Evolutionary conservation across 1,140 invertebrate genomes (phyloP).

Genomic region (Bombus breviceps): DNA sequence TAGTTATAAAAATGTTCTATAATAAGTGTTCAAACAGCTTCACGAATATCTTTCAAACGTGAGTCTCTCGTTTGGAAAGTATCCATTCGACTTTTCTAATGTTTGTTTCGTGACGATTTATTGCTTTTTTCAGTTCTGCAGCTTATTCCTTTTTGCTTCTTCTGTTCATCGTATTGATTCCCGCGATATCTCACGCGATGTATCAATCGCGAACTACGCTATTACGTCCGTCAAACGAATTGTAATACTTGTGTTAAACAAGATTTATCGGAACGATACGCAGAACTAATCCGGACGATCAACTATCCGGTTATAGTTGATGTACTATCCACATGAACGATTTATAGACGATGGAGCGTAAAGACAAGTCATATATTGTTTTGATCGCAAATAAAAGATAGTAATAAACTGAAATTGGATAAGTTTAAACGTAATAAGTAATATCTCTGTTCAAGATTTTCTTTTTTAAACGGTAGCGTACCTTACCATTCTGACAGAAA

Average conservation of each 20-base stretch:
- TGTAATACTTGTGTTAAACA: slow-evolving; percentile 34
- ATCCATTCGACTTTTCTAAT: not conserved
- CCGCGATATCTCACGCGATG: slow-evolving; percentile 23
- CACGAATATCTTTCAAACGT: not conserved
- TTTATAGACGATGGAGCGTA: not conserved
- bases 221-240: slow-evolving; percentile 24
- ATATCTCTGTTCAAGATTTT: no score
- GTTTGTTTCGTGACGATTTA: not conserved
- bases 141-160: no score
- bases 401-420: not conserved
- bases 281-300: not conserved
- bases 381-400: not conserved
- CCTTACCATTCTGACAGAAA: not conserved
- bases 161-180: slow-evolving; percentile 16
- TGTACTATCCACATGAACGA: not conserved
- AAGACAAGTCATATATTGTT: not conserved
- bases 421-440: not conserved
- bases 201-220: slow-evolving; percentile 13
- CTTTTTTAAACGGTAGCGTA: no score
- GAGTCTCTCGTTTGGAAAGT: not conserved
- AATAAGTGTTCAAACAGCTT: not conserved
- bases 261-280: slow-evolving; percentile 22
- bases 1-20: fast-evolving
- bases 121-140: not conserved
- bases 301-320: not conserved